Evolutionary conservation across 2,888 invertebrate genomes (phyloP), one percentile per base, ranked within the genome.

Genomic region (Strigamia maritima): DNA sequence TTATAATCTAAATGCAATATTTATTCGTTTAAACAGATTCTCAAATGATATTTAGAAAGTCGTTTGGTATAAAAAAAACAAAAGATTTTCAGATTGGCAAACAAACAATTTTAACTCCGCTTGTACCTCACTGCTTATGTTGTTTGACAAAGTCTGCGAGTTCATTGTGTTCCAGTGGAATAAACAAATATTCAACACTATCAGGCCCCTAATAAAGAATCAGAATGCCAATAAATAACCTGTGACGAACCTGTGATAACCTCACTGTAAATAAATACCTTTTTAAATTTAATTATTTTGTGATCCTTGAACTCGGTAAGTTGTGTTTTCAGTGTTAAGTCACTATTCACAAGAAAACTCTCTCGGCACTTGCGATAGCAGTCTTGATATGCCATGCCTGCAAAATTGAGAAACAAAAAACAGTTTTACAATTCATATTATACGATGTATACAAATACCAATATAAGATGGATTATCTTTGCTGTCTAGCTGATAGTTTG

Each of bases 251-350:
- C 10, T 76, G 6, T n/a, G 2, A 16, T n/a, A n/a, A n/a, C 35
- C 10, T 31, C 76, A 76, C 12, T 31, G 8, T n/a, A 54, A 28
- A 19, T 38, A 28, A 76, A n/a, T 75, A 86, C 86, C 83, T 95
- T 90, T 84, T 92, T 93, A 79, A 90, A 90, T 85, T 91, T 93
- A 4, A 97, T 91, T 83, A 98, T 89, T 85, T 96, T 94, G 86
- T 98, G 98, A 87, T 98, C 98, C 76, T 94, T 88, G 87, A 98
- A 98, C 87, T 98, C 98, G 0, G 94, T 96, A 2, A 98, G 89
- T 84, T 97, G 96, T 6, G 96, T 93, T 82, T 96, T 90, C 80
- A 98, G 87, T 0, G 95, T 95, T 79, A 94, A 89, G 86, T 98
- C 97, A 0, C 95, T 94, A 85, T 95, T 97, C 0, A 96, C 97